Percentiles rank a stretch among this genome's conserved stretches.
phyloP scores from a whole-genome alignment of 1,140 invertebrate species.

The Bombus confusus region DNA sequence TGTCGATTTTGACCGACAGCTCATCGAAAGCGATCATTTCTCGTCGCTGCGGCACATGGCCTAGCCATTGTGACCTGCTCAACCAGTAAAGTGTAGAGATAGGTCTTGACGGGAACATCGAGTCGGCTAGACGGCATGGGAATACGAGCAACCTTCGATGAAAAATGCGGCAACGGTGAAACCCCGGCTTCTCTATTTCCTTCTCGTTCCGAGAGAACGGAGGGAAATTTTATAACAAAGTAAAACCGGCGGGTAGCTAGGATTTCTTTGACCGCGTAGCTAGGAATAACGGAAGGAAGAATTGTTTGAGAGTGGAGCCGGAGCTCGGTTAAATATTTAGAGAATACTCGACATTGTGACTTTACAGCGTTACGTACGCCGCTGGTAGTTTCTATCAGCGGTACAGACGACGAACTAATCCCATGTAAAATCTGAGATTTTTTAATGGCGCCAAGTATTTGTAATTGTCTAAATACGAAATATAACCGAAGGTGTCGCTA shows the following conservation, averaged over 20 bases:
- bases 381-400: neutral
- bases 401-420: neutral
- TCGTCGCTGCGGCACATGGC: conserved; percentile 8
- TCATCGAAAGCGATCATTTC: conserved; percentile 40
- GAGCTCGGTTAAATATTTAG: conserved; percentile 43
- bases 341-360: conserved; percentile 17
- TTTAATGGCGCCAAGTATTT: neutral
- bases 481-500: neutral
- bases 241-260: neutral
- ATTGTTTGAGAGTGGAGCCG: conserved; percentile 13
- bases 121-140: neutral
- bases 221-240: conserved; percentile 31
- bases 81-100: conserved; percentile 53
- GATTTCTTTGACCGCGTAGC: conserved; percentile 16
- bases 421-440: neutral
- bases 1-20: conserved; percentile 5
- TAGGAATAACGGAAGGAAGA: neutral
- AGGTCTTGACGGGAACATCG: conserved; percentile 34
- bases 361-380: neutral
- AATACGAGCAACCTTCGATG: conserved; percentile 37
- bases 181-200: neutral
- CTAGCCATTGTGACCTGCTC: conserved; percentile 37
- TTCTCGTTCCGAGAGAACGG: neutral
- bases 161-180: conserved; percentile 28
- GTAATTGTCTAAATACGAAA: neutral